These are phyloP conservation scores for Barypeithes pellucidus DNA, from an alignment of 2,888 invertebrate species.

Conservation along the genomic window DNA sequence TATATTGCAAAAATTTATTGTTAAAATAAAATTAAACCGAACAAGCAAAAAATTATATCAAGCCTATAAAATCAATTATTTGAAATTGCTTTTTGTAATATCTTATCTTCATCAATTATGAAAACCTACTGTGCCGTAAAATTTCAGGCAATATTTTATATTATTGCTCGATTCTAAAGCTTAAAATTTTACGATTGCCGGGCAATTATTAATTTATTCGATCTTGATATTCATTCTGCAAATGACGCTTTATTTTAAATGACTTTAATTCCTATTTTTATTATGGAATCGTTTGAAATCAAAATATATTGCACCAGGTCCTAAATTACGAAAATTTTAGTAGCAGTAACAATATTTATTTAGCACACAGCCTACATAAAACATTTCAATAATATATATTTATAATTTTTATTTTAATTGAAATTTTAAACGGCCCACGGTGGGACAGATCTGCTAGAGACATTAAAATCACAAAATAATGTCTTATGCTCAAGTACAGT, in stretches of 20 bases:
- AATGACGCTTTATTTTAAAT: background rate
- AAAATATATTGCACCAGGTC: background rate
- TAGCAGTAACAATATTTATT: too few relatives aligned
- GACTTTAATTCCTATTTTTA: constrained; percentile 13
- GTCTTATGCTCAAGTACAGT: too few relatives aligned
- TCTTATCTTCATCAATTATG: constrained; percentile 14
- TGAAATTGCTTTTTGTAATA: constrained; percentile 1
- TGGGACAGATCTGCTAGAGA: too few relatives aligned
- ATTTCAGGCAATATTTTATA: constrained; percentile 5
- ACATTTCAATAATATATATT: too few relatives aligned
- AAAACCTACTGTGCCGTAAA: constrained; percentile 1
- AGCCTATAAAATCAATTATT: background rate
- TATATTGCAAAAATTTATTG: too few relatives aligned
- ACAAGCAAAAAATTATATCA: background rate
- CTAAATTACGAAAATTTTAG: too few relatives aligned
- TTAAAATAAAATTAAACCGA: too few relatives aligned
- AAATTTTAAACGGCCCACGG: too few relatives aligned
- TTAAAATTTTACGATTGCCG: constrained; percentile 3
- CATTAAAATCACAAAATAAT: too few relatives aligned
- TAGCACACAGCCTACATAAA: too few relatives aligned
- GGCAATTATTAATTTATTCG: constrained; percentile 19
- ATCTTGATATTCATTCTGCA: constrained; percentile 1
- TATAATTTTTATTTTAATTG: too few relatives aligned
- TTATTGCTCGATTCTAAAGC: background rate
- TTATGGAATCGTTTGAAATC: background rate